Base-by-base conservation (phyloP, 2,888 invertebrate genomes). In the Camponotus fellah region DNA sequence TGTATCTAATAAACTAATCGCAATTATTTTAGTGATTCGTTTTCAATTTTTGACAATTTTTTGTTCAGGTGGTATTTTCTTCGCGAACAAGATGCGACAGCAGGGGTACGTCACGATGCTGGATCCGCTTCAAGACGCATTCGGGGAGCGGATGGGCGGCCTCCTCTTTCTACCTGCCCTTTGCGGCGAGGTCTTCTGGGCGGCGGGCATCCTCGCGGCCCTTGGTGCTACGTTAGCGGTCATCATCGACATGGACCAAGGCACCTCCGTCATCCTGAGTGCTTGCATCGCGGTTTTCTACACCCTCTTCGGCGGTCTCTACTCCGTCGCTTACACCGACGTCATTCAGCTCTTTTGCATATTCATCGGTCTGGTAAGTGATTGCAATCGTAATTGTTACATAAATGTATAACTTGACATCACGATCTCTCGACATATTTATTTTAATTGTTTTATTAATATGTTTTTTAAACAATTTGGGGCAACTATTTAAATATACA, bases 51-150 rank as follows among this genome's bases (percentile, higher is more conserved):
- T 14, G 26, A 4, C 40, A 21, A 26, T 34, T 46, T 37, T 46
- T 37, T 58, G 34, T 66, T 88, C 94, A 98, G 99, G 99, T 89
- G 99, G 99, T 17, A 97, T 99, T 92, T 99, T 99, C 96, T 99
- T 99, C 95, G 99, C 99, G 90, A 99, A 98, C 95, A 98, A 98
- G 93, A 99, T 99, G 99, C 96, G 99, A 90, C 97, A 98, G 94
- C 98, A 99, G 95, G 99, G 99, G 87, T 99, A 99, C 96, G 97
- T 99, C 89, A 99, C 99, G 53, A 99, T 99, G 99, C 95, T 99
- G 95, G 99, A 99, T 95, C 99, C 99, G 3, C 97, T 99, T 92
- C 99, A 99, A 95, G 98, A 98, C 95, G 97, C 97, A 83, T 99
- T 99, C 95, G 99, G 99, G 34, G 98, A 98, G 95, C 96, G 99